Percentiles rank a stretch among this genome's conserved stretches.
phyloP scores from a whole-genome alignment of 1,140 invertebrate genomes.

The Gryllus bimaculatus region DNA sequence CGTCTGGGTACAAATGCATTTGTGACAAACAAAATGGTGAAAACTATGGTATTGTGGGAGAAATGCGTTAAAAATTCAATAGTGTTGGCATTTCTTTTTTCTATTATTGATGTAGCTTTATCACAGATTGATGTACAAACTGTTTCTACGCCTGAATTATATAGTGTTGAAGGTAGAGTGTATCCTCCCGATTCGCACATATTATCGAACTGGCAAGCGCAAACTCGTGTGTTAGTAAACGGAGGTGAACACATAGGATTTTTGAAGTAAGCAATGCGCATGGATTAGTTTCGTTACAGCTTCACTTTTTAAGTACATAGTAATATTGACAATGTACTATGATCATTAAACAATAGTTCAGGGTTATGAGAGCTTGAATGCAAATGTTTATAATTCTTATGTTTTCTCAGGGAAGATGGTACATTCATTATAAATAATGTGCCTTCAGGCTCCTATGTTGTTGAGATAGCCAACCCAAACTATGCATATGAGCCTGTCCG shows the following conservation, averaged over 20 bases:
- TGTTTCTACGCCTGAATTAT: constrained; percentile 40
- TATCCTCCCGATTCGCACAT: constrained; percentile 53
- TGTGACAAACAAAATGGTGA: constrained; percentile 4
- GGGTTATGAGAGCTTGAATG: not conserved
- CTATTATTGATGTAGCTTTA: not conserved
- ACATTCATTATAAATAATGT: constrained; percentile 82
- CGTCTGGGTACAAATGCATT: not conserved
- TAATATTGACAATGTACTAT: not conserved
- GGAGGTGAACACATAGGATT: constrained; percentile 81
- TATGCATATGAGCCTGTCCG: constrained; percentile 84
- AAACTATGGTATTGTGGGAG: not conserved
- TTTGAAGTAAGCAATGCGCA: constrained; percentile 44
- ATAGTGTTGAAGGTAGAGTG: constrained; percentile 73
- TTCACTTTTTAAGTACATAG: not conserved
- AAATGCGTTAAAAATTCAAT: not conserved
- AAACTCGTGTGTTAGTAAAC: constrained; percentile 74
- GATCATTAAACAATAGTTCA: not conserved
- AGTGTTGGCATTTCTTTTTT: constrained; percentile 1
- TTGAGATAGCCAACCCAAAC: constrained; percentile 87
- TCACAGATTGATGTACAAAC: not conserved
- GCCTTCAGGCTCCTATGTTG: constrained; percentile 86
- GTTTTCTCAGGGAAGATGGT: constrained; percentile 69
- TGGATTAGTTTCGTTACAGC: not conserved
- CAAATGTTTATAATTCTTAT: not conserved
- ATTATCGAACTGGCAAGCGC: constrained; percentile 58